A percentile compares a stretch with the other conserved stretches of the same genome.
These are phyloP conservation scores for Austrolebias charrua DNA, from an alignment of 2,797 vertebrate genomes.

Conservation along the genomic window DNA sequence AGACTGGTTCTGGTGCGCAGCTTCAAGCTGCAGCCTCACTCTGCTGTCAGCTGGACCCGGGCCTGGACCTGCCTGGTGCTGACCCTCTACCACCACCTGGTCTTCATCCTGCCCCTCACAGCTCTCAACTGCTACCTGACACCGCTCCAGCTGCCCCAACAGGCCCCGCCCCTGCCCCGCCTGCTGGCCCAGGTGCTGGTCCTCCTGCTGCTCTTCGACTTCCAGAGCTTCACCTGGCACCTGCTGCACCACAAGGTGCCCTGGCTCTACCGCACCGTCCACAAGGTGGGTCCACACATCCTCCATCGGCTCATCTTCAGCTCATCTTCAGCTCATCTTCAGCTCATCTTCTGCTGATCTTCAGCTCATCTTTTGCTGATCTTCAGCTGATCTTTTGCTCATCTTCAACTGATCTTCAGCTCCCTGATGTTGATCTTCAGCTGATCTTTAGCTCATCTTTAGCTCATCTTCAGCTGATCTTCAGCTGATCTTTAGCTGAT, in stretches of 20 bases:
- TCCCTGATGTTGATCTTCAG: neutral
- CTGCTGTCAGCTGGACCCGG: conserved; percentile 67
- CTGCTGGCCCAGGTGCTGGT: conserved; percentile 72
- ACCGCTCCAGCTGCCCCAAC: conserved; percentile 58
- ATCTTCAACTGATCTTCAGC: neutral
- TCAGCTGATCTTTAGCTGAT: neutral
- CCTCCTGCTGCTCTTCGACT: conserved; percentile 90
- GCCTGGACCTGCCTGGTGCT: conserved; percentile 79
- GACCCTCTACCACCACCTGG: conserved; percentile 81
- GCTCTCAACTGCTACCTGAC: conserved; percentile 83
- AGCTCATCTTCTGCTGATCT: neutral
- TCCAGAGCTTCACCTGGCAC: conserved; percentile 91
- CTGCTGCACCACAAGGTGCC: conserved; percentile 88
- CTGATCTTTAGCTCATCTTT: neutral
- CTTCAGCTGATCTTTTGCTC: too few species aligned
- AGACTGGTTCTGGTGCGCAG: conserved; percentile 71
- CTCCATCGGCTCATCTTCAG: neutral
- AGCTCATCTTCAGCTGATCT: neutral
- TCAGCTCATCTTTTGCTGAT: neutral
- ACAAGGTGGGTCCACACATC: conserved; percentile 73
- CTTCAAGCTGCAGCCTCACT: conserved; percentile 87
- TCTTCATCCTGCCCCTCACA: conserved; percentile 84
- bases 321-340: too few species aligned
- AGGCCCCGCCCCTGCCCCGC: conserved; percentile 73
- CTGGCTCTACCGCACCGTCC: conserved; percentile 90